Base-by-base conservation (phyloP, 1,140 invertebrate species). In the Dysdera silvatica region DNA sequence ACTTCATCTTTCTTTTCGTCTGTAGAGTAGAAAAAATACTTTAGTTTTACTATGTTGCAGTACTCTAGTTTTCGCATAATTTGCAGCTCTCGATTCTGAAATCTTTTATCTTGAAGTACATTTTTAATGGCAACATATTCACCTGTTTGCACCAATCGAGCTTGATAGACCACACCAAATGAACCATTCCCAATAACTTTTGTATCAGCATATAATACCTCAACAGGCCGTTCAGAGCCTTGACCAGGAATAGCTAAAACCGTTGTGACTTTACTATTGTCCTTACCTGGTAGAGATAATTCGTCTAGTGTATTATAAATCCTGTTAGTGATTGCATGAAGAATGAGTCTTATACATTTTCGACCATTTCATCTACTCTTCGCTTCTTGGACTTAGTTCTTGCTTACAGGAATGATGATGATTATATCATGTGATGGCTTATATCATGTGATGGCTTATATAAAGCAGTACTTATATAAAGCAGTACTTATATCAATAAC, bases 111-210 rank as follows among this genome's bases (percentile, higher is more conserved):
- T 57, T 71, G 97, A 72, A 99, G 85, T 76, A 99, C 97, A 82
- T 99, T 98, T 79, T 99, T 99, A 77, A 99, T 99, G 71, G 97
- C 97, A 70, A 99, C 95, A 78, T 95, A 84, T 79, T 98, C 95
- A 68, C 87, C 87, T 59, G 89, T 89, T 76, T 96, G 93, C 75
- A 89, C 91, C 63, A 99, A 81, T 80, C 94, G 95, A 52, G 95
- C 96, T 76, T 98, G 93, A 80, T 98, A 99, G 37, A 99, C 95
- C 73, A 98, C 95, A 57, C 95, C 95, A 81, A 99, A 99, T 77
- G 93, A 97, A 73, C 96, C 96, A 84, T 99, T 98, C 60, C 95
- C 96, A 75, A 99, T 98, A 18, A 86, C 91, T 83, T 96, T 98
- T 75, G 93, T 94, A 78, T 98, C 95, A 63, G 92, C 95, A 78